These are phyloP conservation scores for Drosophila subquinaria DNA, from an alignment of 2,888 invertebrate genomes.

Conservation along the genomic window DNA sequence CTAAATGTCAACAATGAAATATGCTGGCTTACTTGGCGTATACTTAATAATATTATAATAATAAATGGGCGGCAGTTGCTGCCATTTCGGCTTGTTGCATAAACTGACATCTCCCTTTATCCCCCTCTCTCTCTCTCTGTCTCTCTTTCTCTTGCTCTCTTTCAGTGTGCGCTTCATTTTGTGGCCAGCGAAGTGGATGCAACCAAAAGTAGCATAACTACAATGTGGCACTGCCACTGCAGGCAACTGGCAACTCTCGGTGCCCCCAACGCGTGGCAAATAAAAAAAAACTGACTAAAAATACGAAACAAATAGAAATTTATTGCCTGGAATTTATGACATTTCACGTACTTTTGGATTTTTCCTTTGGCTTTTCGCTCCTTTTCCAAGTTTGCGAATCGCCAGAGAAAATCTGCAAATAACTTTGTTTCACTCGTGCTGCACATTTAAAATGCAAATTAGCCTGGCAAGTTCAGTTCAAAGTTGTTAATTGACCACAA, in stretches of 20 bases:
- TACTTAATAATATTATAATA: conserved; percentile 62
- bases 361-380: conserved; percentile 23
- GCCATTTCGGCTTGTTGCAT: conserved; percentile 13
- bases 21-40: conserved; percentile 53
- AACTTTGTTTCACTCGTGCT: conserved; percentile 3
- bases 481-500: conserved; percentile 19
- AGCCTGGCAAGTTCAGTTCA: neutral
- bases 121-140: conserved; percentile 5
- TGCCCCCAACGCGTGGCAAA: conserved; percentile 22
- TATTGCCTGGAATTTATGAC: conserved; percentile 84
- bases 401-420: conserved; percentile 2
- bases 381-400: conserved; percentile 7
- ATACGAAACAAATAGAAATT: conserved; percentile 82
- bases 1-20: conserved; percentile 59
- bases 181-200: conserved; percentile 29
- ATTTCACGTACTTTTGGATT: conserved; percentile 53
- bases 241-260: conserved; percentile 7
- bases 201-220: conserved; percentile 36
- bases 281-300: conserved; percentile 60
- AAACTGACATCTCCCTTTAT: conserved; percentile 15
- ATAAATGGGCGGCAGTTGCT: conserved; percentile 49
- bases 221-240: conserved; percentile 31
- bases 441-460: conserved; percentile 20
- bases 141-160: neutral
- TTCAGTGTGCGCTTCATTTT: conserved; percentile 12